Percentiles rank a stretch among this genome's conserved stretches.
Conservation (phyloP, 2,113 vertebrate genomes). For the Machaerirhynchus nigripectus region DNA sequence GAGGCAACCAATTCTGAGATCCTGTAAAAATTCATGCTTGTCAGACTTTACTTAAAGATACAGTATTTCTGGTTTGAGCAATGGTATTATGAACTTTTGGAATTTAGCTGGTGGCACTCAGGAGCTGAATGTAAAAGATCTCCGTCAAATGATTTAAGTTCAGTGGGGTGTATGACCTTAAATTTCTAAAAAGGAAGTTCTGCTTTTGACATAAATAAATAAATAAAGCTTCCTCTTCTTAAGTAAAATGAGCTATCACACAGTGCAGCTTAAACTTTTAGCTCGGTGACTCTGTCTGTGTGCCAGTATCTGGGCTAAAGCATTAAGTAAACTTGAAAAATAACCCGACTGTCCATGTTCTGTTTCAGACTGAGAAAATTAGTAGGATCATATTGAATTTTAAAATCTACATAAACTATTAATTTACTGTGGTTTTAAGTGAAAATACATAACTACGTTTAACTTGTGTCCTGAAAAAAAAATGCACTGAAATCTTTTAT, state of each 20-base stretch:
- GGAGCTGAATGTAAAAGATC: not conserved
- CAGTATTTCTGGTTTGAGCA: not conserved
- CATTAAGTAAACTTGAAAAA: not conserved
- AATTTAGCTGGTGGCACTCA: not conserved
- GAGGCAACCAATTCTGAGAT: not conserved
- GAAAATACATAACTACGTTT: not conserved
- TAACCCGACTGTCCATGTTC: not conserved
- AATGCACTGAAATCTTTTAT: not conserved
- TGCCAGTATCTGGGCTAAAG: not conserved
- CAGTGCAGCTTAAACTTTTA: not conserved
- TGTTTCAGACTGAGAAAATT: not conserved
- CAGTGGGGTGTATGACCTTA: not conserved
- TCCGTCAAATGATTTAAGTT: not conserved
- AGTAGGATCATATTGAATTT: not conserved
- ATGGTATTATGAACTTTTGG: accelerated
- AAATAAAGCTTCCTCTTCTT: not conserved
- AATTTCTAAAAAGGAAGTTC: not conserved
- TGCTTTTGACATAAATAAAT: not conserved
- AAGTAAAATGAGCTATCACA: not conserved
- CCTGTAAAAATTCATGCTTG: not conserved
- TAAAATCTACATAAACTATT: not conserved
- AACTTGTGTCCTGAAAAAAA: not conserved
- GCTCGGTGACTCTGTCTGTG: not conserved
- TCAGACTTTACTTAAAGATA: not conserved
- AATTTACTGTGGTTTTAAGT: not conserved